A percentile compares a stretch with the other conserved stretches of the same genome.
Conservation (phyloP, 2,888 invertebrate genomes). For the Eugnorisma glareosa region DNA sequence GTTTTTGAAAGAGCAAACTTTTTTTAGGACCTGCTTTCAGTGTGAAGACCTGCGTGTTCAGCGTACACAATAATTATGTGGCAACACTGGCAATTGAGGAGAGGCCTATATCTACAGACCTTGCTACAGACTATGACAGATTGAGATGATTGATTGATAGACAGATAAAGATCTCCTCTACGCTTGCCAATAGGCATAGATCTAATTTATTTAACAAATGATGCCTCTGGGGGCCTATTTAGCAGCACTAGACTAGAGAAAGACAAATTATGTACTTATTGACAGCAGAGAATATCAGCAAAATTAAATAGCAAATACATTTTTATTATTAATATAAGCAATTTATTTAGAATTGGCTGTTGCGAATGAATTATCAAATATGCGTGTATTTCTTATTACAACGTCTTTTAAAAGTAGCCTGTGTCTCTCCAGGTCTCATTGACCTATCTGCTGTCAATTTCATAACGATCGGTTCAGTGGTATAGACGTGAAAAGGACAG, state of each 20-base stretch:
- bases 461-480: not conserved
- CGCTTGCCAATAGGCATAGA: slow-evolving; percentile 22
- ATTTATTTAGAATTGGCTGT: too few species aligned
- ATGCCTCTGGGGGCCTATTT: slow-evolving; percentile 12
- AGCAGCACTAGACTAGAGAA: not conserved
- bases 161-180: slow-evolving; percentile 22
- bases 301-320: not conserved
- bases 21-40: not conserved
- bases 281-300: not conserved
- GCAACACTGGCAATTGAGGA: not conserved
- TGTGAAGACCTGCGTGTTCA: not conserved
- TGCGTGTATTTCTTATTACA: not conserved
- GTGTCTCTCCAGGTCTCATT: not conserved
- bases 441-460: not conserved
- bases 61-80: not conserved
- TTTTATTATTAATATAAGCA: too few species aligned
- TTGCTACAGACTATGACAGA: not conserved
- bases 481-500: not conserved
- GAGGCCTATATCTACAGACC: not conserved
- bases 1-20: too few species aligned
- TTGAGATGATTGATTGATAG: slow-evolving; percentile 22
- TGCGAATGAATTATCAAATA: not conserved
- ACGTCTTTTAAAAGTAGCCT: too few species aligned
- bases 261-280: slow-evolving; percentile 8
- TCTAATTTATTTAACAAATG: slow-evolving; percentile 19